phyloP scores from a whole-genome alignment of 2,113 vertebrate genomes.

The Channa maculata region DNA sequence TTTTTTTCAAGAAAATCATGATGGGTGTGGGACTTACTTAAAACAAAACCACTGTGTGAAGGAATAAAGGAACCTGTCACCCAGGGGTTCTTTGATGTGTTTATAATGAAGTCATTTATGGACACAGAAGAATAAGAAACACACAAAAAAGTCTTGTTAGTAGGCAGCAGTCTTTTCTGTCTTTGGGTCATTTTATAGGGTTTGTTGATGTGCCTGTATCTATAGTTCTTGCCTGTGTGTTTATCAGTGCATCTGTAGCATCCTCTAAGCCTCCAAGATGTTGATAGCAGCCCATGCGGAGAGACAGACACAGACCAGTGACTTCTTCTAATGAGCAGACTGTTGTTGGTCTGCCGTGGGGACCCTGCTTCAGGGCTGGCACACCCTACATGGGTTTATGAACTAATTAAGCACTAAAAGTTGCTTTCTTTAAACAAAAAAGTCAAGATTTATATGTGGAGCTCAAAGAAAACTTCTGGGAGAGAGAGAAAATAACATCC shows the following conservation, averaged over 20 bases:
- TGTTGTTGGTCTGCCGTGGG: conserved; percentile 64
- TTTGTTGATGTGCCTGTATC: neutral
- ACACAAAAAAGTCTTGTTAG: too few species aligned
- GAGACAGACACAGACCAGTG: conserved; percentile 69
- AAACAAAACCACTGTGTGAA: neutral
- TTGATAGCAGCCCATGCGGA: conserved; percentile 60
- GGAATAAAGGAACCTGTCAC: neutral
- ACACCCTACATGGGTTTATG: conserved; percentile 49
- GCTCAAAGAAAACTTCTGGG: conserved; percentile 10
- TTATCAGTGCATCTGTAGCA: conserved; percentile 31
- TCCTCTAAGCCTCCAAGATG: conserved; percentile 52
- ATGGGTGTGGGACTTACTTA: neutral
- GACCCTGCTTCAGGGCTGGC: conserved; percentile 56
- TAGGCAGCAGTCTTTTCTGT: too few species aligned
- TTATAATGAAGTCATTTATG: neutral
- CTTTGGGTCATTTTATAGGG: too few species aligned
- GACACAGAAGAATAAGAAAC: too few species aligned
- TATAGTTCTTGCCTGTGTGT: conserved; percentile 7
- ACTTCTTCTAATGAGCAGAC: conserved; percentile 78
- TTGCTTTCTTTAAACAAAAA: conserved; percentile 40
- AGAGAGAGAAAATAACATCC: neutral
- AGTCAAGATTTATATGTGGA: conserved; percentile 17
- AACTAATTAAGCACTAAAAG: conserved; percentile 69
- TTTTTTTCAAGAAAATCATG: neutral
- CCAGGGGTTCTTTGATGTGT: neutral